Conservation (phyloP, 2,888 invertebrate genomes). For the Chouioia cunea region DNA sequence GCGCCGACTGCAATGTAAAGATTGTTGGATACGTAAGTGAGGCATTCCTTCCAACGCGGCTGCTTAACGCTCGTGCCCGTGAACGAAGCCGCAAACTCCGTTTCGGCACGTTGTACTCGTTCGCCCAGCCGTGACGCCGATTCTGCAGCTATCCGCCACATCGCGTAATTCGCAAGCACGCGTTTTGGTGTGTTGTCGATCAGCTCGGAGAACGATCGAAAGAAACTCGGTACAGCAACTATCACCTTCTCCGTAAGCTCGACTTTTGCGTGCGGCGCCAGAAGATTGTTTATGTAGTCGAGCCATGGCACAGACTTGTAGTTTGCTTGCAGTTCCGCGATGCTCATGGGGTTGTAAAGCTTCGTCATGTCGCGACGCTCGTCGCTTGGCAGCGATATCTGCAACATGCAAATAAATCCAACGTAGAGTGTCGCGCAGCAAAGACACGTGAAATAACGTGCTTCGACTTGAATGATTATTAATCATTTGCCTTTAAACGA, state of each 20-base stretch:
- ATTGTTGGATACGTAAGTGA: constrained; percentile 83
- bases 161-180: constrained; percentile 87
- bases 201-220: constrained; percentile 77
- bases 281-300: constrained; percentile 84
- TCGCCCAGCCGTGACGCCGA: constrained; percentile 9
- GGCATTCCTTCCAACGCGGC: constrained; percentile 93
- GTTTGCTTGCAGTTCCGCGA: constrained; percentile 79
- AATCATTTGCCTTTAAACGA: background rate
- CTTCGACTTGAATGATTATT: background rate
- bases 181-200: constrained; percentile 73
- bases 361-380: constrained; percentile 90
- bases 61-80: constrained; percentile 87
- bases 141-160: constrained; percentile 75
- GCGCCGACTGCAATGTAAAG: constrained; percentile 83
- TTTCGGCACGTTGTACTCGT: background rate
- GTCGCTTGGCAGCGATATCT: constrained; percentile 76
- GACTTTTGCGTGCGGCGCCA: constrained; percentile 76
- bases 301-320: constrained; percentile 85
- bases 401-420: background rate
- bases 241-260: constrained; percentile 81
- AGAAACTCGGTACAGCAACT: constrained; percentile 86
- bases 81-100: constrained; percentile 72
- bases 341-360: constrained; percentile 90
- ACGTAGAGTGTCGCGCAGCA: no score
- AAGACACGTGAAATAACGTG: background rate